Conservation (phyloP, 2,113 vertebrate genomes). For the Caranx ignobilis region DNA sequence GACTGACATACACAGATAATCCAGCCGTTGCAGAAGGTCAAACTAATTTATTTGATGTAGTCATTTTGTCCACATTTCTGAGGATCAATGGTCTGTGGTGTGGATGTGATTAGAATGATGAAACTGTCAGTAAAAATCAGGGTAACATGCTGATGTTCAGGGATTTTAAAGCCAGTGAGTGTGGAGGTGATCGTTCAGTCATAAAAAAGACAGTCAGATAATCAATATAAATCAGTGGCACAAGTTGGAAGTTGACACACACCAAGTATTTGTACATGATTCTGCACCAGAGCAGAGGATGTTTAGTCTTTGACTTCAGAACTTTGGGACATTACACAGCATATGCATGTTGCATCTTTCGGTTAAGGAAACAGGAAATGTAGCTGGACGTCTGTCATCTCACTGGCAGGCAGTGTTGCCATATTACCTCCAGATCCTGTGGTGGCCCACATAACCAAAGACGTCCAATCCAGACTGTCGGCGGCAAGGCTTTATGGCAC, state of each 20-base stretch:
- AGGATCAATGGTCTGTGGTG: constrained; percentile 47
- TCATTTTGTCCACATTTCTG: constrained; percentile 56
- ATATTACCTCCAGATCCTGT: constrained; percentile 48
- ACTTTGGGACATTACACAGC: constrained; percentile 13
- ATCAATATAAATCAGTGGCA: constrained; percentile 3
- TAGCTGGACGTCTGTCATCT: constrained; percentile 41
- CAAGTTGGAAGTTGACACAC: not conserved
- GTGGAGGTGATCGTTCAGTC: not conserved
- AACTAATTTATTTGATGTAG: constrained; percentile 72
- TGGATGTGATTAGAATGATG: constrained; percentile 68
- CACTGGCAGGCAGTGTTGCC: constrained; percentile 37
- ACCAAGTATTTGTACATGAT: not conserved
- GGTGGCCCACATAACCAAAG: constrained; percentile 39
- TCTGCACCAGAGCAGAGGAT: not conserved
- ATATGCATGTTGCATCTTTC: constrained; percentile 43
- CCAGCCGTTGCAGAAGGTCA: constrained; percentile 67
- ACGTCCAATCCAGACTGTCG: constrained; percentile 36
- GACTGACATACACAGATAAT: constrained; percentile 60
- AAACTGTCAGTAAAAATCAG: constrained; percentile 42
- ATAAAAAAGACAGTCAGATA: not conserved
- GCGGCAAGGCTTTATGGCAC: constrained; percentile 20
- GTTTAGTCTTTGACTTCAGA: constrained; percentile 10
- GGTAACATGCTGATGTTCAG: not conserved
- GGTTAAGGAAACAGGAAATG: constrained; percentile 35
- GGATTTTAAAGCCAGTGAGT: not conserved